Evolutionary conservation across 2,113 vertebrate genomes (phyloP).

Genomic region (Plectropomus leopardus): DNA sequence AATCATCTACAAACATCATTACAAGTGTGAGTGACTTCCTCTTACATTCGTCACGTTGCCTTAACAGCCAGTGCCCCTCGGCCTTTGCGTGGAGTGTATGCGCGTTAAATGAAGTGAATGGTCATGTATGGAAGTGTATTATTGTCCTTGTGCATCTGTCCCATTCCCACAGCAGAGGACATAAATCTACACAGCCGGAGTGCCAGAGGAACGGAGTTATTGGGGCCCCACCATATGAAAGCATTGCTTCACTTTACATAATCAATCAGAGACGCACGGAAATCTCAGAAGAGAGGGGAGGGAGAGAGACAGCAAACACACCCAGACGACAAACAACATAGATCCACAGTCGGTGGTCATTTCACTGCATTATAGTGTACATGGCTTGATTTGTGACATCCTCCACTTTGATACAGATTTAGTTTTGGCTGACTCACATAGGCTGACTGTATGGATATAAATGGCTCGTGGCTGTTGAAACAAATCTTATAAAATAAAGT

Average conservation of each 20-base stretch:
- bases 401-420: slow-evolving; percentile 23
- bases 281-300: slow-evolving; percentile 80
- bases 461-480: background rate
- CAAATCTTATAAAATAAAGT: background rate
- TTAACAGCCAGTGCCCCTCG: slow-evolving; percentile 35
- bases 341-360: slow-evolving; percentile 51
- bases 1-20: slow-evolving; percentile 89
- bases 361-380: slow-evolving; percentile 26
- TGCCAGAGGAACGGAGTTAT: slow-evolving; percentile 77
- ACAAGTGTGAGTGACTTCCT: slow-evolving; percentile 46
- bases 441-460: background rate
- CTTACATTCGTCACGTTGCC: slow-evolving; percentile 20
- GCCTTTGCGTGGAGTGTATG: slow-evolving; percentile 28
- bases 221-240: slow-evolving; percentile 76
- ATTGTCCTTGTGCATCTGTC: slow-evolving; percentile 80
- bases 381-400: slow-evolving; percentile 35
- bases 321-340: slow-evolving; percentile 67
- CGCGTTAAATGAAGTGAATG: slow-evolving; percentile 62
- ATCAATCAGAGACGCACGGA: slow-evolving; percentile 85
- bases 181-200: slow-evolving; percentile 79
- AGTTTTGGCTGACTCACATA: background rate
- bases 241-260: slow-evolving; percentile 86
- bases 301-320: slow-evolving; percentile 57
- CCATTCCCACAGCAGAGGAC: slow-evolving; percentile 71
- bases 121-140: slow-evolving; percentile 65